Base-by-base conservation (phyloP, 2,888 invertebrate species). In the Coronaproctus castanopsis region DNA sequence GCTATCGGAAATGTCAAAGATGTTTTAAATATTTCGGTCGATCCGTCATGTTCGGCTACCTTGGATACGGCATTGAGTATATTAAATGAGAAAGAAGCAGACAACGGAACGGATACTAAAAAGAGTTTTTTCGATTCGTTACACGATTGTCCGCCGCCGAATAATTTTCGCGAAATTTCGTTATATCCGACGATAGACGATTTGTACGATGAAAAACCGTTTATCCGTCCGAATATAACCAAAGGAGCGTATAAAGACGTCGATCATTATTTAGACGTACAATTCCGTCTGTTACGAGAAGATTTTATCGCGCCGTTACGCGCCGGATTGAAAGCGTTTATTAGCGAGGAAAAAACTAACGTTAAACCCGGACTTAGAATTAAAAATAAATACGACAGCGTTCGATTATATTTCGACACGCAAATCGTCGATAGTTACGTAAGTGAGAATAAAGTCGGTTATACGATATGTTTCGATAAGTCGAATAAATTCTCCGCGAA, bases 251-350 rank as follows among this genome's bases (percentile, higher is more conserved):
- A 84, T 69, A 68, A 73, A 1, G 75, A 75, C 67, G 74, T 82
- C 1, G 76, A 81, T 54, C 80, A 87, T 67, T 91, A 91, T 68
- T 72, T 91, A 22, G 83, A 85, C 65, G 74, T 82, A n/a, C 88
- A 88, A 65, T 87, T 86, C 67, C 77, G 83, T 49, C 73, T 89
- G 48, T 69, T 90, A 55, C 73, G 86, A 36, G 87, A 90, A 73
- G 90, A 91, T 71, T 87, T 85, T 68, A 76, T 86, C 36, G 75
- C 77, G 20, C 85, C 89, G 0, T 69, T 91, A 22, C 72, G 85
- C 48, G 77, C 81, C 67, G 85, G 83, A 76, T 51, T 62, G 19
- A 18, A 55, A 8, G 36, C 52, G 48, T 52, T 54, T 14, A n/a
- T n/a, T n/a, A n/a, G n/a, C n/a, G n/a, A n/a, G n/a, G n/a, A n/a